These are phyloP conservation scores for Leptopilina myrica DNA, from an alignment of 2,888 invertebrate species.

Conservation along the genomic window DNA sequence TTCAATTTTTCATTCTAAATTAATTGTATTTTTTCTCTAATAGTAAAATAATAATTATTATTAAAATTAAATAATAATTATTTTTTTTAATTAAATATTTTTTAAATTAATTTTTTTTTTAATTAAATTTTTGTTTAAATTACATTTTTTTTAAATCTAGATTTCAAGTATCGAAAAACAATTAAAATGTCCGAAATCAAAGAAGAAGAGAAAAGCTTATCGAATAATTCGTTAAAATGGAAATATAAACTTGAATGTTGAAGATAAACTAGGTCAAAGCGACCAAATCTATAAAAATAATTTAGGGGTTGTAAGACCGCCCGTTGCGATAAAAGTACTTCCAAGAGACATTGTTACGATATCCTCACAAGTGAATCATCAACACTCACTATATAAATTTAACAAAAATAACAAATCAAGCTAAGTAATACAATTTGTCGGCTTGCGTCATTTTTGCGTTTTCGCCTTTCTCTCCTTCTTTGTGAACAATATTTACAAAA, in stretches of 20 bases:
- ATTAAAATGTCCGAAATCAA: neutral
- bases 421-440: constrained; percentile 5
- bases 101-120: too few species aligned
- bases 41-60: too few species aligned
- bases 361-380: constrained; percentile 40
- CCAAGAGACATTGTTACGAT: neutral
- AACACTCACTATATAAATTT: neutral
- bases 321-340: constrained; percentile 9
- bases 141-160: too few species aligned
- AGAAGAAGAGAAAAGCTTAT: neutral
- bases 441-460: neutral
- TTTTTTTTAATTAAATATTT: too few species aligned
- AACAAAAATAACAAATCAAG: neutral
- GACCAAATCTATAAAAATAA: neutral
- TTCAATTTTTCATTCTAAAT: too few species aligned
- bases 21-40: too few species aligned
- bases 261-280: constrained; percentile 5
- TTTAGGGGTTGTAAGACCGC: constrained; percentile 19
- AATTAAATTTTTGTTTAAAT: too few species aligned
- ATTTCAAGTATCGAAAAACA: too few species aligned
- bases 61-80: too few species aligned
- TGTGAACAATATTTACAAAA: neutral
- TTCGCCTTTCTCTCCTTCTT: neutral
- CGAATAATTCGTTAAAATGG: neutral
- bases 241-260: neutral